Base-by-base conservation (phyloP, 2,888 invertebrate species). In the Platycheirus albimanus region DNA sequence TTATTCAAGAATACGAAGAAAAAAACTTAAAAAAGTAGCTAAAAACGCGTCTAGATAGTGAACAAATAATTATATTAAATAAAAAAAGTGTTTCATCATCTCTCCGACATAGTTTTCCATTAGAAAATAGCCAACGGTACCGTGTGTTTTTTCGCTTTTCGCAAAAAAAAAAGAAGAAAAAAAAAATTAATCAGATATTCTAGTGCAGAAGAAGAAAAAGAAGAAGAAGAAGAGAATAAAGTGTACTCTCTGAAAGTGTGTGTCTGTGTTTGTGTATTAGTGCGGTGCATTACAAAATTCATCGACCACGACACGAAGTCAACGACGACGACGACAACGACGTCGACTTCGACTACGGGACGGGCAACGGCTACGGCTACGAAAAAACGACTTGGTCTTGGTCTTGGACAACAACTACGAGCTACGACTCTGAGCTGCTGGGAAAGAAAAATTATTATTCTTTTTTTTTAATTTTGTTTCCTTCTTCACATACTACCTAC, bases 201-300 rank as follows among this genome's bases (percentile, higher is more conserved):
- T 76, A 61, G 75, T 76, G 81, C 76, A 80, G 71, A 20, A 76
- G 67, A 74, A 30, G 28, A 58, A 54, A 71, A 52, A 17, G 38
- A 66, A 64, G 49, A n/a, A 80, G 71, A 20, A 76, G 67, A 74
- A 30, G 28, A 58, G 61, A 71, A 52, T 24, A 45, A 66, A 64
- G 49, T 80, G 84, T 78, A 81, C 86, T 41, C 24, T 58, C 66
- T 85, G 78, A 52, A 38, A 47, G 36, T 78, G 79, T 77, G 80
- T 86, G 80, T n/a, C n/a, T 86, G 85, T 79, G 86, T 70, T 70
- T 85, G 77, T 84, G 84, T 63, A 56, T 80, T 85, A 43, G 78
- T 80, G 56, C 83, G 85, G 78, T 71, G 85, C 74, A 85, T 87
- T 83, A 83, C 78, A 78, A 83, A 83, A 78, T 69, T 74, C 83